Percentiles rank a stretch among this genome's conserved stretches.
Evolutionary conservation across 1,140 invertebrate species (phyloP).

Genomic region (Drosophila insularis): DNA sequence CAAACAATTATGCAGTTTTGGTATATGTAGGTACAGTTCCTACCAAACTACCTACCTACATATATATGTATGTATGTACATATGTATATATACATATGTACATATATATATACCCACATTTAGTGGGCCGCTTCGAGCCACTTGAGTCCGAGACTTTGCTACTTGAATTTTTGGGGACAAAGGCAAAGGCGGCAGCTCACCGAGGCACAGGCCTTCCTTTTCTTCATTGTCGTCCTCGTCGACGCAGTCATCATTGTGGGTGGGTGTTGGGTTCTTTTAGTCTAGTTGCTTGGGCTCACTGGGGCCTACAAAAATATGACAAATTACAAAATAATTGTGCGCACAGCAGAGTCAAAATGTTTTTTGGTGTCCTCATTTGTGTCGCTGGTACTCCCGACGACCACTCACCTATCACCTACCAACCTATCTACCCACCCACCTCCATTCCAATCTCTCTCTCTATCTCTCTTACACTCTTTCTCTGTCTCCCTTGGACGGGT

Average conservation of each 20-base stretch:
- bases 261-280: background rate
- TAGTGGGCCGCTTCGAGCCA: conserved; percentile 65
- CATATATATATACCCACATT: background rate
- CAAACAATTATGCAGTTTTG: conserved; percentile 75
- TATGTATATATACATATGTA: background rate
- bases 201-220: too few relatives aligned
- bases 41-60: background rate
- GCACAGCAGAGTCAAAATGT: conserved; percentile 71
- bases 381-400: conserved; percentile 8
- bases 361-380: conserved; percentile 46
- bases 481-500: background rate
- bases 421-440: conserved; percentile 22
- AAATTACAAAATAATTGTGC: conserved; percentile 80
- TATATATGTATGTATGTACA: background rate
- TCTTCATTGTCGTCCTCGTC: background rate
- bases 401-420: conserved; percentile 12
- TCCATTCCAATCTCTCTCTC: background rate
- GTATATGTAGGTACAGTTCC: conserved; percentile 18
- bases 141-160: conserved; percentile 73
- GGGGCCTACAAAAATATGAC: conserved; percentile 70
- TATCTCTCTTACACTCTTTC: background rate
- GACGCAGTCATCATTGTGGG: conserved; percentile 13
- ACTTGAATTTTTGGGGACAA: conserved; percentile 69
- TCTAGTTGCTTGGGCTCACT: conserved; percentile 1
- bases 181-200: conserved; percentile 19